Evolutionary conservation across 2,113 vertebrate genomes (phyloP).

Genomic region (Phainopepla nitens): DNA sequence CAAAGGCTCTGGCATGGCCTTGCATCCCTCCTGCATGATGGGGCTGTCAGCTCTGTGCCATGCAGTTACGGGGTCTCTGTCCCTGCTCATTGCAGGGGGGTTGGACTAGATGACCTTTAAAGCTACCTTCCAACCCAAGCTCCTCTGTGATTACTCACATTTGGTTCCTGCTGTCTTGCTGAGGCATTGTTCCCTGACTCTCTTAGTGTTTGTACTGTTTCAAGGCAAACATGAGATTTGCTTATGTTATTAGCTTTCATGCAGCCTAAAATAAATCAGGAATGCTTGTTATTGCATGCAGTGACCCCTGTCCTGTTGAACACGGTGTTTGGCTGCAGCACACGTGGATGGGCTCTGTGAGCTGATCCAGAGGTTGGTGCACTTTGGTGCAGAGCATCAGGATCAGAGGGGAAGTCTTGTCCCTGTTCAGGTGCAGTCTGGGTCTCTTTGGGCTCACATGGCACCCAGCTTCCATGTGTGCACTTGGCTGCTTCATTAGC

Average conservation of each 20-base stretch:
- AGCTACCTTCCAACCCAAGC: not conserved
- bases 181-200: not conserved
- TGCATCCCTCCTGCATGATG: fast-evolving
- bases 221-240: not conserved
- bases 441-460: not conserved
- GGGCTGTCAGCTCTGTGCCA: not conserved
- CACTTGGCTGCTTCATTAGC: not conserved
- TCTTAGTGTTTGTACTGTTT: not conserved
- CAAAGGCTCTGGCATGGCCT: not conserved
- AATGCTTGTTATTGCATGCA: not conserved
- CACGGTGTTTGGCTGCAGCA: not conserved
- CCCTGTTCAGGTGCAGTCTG: not conserved
- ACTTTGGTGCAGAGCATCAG: not conserved
- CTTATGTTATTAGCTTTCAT: not conserved
- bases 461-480: not conserved
- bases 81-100: not conserved
- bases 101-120: not conserved
- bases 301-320: not conserved
- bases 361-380: not conserved
- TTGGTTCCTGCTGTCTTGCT: not conserved
- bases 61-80: not conserved
- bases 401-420: not conserved
- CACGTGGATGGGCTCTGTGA: not conserved
- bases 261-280: not conserved
- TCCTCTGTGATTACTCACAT: not conserved